Evolutionary conservation across 2,113 vertebrate species (phyloP), one percentile per base, ranked within the genome.

Genomic region (Passer domesticus): DNA sequence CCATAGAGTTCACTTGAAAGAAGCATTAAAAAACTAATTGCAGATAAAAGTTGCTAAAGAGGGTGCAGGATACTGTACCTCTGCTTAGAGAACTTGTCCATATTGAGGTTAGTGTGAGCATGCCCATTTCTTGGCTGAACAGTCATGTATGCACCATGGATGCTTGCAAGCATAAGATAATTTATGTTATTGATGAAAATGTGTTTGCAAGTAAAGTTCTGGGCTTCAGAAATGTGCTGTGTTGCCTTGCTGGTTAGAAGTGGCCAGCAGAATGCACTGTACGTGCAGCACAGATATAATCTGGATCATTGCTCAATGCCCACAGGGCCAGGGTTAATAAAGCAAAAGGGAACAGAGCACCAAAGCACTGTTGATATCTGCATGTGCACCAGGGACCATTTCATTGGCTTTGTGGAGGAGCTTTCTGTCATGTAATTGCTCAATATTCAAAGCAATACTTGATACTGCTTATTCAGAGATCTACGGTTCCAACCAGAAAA

Each of bases 311-410:
- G 89, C 88, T 95, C 90, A 96, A 83, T 90, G 82, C 83, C 79
- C 87, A 76, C 56, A 88, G 88, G 91, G 68, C 83, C 83, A 76
- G 83, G 52, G 37, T 90, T 95, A 96, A 90, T 72, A 95, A 95
- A 94, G 93, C 64, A 75, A 95, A 96, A 96, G 90, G 87, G 64
- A 95, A 91, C 60, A 87, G 82, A 73, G 62, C 68, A 92, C 88
- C 92, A 92, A 87, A 95, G 52, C 83, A 53, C 60, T 89, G 63
- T 35, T 89, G 74, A 82, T 87, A 95, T 77, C 59, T 80, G 33
- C 49, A n/a, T 47, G 66, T 62, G 77, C 76, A 95, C 69, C 94
- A 88, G 83, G 89, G 89, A 94, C 63, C n/a, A 8, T 70, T 92
- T 89, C 66, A 83, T 30, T 91, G 78, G 93, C 74, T 88, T 91